A percentile compares a stretch with the other conserved stretches of the same genome.
Conservation (phyloP, 2,888 invertebrate species). For the Mythimna lalbum region DNA sequence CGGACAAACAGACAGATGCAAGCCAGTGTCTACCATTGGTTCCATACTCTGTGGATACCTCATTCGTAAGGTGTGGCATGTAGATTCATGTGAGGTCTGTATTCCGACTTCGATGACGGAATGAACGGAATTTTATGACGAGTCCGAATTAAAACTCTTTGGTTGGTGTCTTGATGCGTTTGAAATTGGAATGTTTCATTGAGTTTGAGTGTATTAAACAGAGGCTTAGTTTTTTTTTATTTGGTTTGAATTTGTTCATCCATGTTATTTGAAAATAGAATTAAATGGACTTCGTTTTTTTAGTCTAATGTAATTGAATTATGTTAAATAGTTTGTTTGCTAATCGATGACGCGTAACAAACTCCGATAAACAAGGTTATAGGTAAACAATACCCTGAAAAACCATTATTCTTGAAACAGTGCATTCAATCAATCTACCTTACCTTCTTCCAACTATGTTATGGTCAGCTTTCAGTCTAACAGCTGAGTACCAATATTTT, state of each 20-base stretch:
- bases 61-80: constrained; percentile 63
- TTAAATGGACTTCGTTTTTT: background rate
- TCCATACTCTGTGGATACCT: constrained; percentile 2
- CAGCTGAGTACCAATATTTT: too few relatives aligned
- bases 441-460: too few relatives aligned
- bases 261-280: background rate
- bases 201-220: constrained; percentile 2
- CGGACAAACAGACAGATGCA: too few relatives aligned
- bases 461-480: too few relatives aligned
- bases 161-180: constrained; percentile 23
- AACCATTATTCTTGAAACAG: background rate
- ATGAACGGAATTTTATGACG: constrained; percentile 47
- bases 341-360: background rate
- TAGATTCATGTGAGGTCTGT: constrained; percentile 59
- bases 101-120: constrained; percentile 41
- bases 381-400: background rate
- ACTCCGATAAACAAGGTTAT: background rate
- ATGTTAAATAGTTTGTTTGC: background rate
- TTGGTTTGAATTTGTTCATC: constrained; percentile 16
- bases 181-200: constrained; percentile 46
- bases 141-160: constrained; percentile 20
- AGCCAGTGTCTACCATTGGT: background rate
- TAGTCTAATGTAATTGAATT: background rate
- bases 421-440: background rate
- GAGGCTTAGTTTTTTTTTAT: background rate